phyloP scores from a whole-genome alignment of 1,140 invertebrate genomes.

The Drosophila melanica region DNA sequence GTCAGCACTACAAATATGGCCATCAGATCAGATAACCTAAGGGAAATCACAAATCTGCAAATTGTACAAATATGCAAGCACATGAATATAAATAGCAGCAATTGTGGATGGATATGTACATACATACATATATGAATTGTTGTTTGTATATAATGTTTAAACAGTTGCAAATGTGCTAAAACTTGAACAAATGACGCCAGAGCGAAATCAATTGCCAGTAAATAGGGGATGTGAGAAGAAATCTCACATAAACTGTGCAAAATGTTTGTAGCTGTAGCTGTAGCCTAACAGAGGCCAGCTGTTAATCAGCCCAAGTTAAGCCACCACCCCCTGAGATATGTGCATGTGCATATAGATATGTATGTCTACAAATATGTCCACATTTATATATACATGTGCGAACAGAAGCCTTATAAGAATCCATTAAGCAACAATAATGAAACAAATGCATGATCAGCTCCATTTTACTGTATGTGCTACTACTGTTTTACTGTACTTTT shows the following conservation, averaged over 20 bases:
- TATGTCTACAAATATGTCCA: background rate
- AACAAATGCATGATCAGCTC: too few relatives aligned
- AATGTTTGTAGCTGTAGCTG: constrained; percentile 9
- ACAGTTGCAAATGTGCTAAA: constrained; percentile 4
- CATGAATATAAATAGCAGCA: constrained; percentile 1
- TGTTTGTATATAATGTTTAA: background rate
- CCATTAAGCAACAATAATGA: too few relatives aligned
- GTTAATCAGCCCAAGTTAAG: constrained; percentile 35
- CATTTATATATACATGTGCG: background rate
- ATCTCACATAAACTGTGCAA: background rate
- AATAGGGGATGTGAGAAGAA: constrained; percentile 13
- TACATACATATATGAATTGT: background rate
- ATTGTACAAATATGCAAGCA: background rate
- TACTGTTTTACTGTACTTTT: too few relatives aligned
- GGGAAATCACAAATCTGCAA: constrained; percentile 3
- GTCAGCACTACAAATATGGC: too few relatives aligned
- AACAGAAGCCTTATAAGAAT: too few relatives aligned
- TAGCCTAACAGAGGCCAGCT: constrained; percentile 32
- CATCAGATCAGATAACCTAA: too few relatives aligned
- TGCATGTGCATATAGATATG: background rate
- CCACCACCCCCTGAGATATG: constrained; percentile 7
- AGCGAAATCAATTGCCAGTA: constrained; percentile 6
- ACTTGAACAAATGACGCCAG: background rate
- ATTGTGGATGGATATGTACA: background rate
- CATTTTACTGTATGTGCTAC: too few relatives aligned